phyloP scores from a whole-genome alignment of 2,888 invertebrate genomes.

The Sesia apiformis region DNA sequence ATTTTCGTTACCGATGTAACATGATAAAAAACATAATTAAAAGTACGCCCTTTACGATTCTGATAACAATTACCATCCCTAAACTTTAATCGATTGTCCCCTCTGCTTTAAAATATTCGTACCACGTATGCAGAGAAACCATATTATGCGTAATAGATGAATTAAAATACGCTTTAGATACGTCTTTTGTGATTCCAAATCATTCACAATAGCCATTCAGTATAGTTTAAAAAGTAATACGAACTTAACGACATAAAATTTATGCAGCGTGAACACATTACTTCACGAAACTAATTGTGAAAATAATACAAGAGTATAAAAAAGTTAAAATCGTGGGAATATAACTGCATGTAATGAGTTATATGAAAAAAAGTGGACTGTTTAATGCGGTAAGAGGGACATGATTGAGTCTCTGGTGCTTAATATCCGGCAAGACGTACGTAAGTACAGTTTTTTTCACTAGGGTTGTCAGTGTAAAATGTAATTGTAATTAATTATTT shows the following conservation, averaged over 20 bases:
- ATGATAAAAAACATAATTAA: neutral
- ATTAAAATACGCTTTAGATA: constrained; percentile 37
- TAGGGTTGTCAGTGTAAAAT: constrained; percentile 24
- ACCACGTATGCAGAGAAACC: neutral
- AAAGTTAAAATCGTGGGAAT: constrained; percentile 63
- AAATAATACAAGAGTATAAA: constrained; percentile 37
- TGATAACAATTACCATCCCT: neutral
- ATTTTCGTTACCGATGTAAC: neutral
- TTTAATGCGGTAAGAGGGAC: constrained; percentile 56
- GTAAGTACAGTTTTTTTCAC: constrained; percentile 46
- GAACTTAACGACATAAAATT: constrained; percentile 37
- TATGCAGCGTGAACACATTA: constrained; percentile 72
- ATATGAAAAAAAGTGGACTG: constrained; percentile 37
- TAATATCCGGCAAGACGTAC: constrained; percentile 62
- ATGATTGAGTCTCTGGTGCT: constrained; percentile 60
- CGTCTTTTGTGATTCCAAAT: constrained; percentile 28
- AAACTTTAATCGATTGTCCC: constrained; percentile 3
- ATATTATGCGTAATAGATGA: constrained; percentile 26
- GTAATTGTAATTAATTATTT: no score
- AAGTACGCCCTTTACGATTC: neutral
- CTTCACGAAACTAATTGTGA: constrained; percentile 55
- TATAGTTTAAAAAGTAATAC: constrained; percentile 40
- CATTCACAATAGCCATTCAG: constrained; percentile 30
- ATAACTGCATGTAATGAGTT: constrained; percentile 55
- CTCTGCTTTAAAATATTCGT: neutral